Evolutionary conservation across 2,888 invertebrate species (phyloP).

Genomic region (Parnassius mnemosyne): DNA sequence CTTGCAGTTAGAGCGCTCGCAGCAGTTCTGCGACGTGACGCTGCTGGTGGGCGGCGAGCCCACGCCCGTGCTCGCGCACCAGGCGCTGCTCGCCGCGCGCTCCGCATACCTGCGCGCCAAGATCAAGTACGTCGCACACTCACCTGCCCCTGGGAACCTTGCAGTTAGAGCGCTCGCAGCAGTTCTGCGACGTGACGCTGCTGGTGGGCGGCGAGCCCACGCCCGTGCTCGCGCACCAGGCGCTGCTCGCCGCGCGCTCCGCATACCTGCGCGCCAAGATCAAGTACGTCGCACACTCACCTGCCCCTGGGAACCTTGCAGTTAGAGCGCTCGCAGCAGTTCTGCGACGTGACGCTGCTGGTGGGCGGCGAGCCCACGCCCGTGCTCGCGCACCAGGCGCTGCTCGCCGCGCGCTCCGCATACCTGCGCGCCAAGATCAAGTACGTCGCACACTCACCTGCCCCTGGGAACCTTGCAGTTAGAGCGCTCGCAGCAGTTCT

Average conservation of each 20-base stretch:
- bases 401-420: constrained; percentile 93
- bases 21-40: constrained; percentile 94
- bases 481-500: constrained; percentile 88
- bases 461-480: too few species aligned
- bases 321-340: constrained; percentile 84
- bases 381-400: constrained; percentile 91
- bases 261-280: constrained; percentile 86
- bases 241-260: constrained; percentile 94
- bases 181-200: constrained; percentile 95
- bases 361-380: constrained; percentile 87
- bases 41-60: constrained; percentile 89
- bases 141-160: too few species aligned
- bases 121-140: constrained; percentile 53
- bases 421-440: constrained; percentile 84
- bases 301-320: too few species aligned
- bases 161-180: constrained; percentile 80
- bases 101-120: constrained; percentile 88
- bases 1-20: constrained; percentile 71
- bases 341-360: constrained; percentile 94
- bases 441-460: constrained; percentile 39
- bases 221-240: constrained; percentile 90
- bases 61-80: constrained; percentile 89
- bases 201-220: constrained; percentile 88
- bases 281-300: constrained; percentile 45
- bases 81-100: constrained; percentile 93